phyloP scores from a whole-genome alignment of 2,797 vertebrate genomes.

The Gymnoscopelus microlampas region DNA sequence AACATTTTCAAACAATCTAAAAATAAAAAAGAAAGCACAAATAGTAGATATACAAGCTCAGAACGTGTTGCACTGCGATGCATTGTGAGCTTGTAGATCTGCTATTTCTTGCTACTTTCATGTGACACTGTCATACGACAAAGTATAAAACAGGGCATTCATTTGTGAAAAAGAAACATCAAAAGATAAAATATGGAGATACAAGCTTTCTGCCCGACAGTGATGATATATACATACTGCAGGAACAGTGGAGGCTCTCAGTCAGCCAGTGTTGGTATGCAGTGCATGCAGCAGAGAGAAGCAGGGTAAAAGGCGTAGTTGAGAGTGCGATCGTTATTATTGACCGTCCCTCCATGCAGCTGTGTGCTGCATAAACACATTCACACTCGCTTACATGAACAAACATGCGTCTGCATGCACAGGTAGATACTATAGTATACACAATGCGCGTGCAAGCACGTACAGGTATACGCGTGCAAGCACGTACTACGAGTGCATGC shows the following conservation, averaged over 20 bases:
- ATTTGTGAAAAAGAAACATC: no score
- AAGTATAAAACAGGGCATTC: no score
- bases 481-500: constrained; percentile 18
- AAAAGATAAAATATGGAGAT: no score
- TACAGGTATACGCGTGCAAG: constrained; percentile 27
- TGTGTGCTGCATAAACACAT: constrained; percentile 60
- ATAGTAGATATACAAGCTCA: no score
- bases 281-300: constrained; percentile 64
- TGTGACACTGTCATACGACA: no score
- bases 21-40: no score
- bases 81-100: no score
- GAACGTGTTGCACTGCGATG: no score
- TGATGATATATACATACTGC: background rate
- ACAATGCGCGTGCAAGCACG: background rate
- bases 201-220: no score
- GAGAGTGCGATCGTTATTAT: constrained; percentile 77
- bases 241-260: constrained; percentile 55
- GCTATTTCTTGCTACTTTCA: no score
- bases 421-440: no score
- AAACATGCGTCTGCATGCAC: constrained; percentile 7
- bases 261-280: constrained; percentile 72
- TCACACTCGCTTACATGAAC: constrained; percentile 31
- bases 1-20: no score
- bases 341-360: constrained; percentile 70
- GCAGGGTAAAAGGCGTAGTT: constrained; percentile 60